These are phyloP conservation scores for Margarornis squamiger DNA, from an alignment of 2,797 vertebrate genomes.

Conservation along the genomic window DNA sequence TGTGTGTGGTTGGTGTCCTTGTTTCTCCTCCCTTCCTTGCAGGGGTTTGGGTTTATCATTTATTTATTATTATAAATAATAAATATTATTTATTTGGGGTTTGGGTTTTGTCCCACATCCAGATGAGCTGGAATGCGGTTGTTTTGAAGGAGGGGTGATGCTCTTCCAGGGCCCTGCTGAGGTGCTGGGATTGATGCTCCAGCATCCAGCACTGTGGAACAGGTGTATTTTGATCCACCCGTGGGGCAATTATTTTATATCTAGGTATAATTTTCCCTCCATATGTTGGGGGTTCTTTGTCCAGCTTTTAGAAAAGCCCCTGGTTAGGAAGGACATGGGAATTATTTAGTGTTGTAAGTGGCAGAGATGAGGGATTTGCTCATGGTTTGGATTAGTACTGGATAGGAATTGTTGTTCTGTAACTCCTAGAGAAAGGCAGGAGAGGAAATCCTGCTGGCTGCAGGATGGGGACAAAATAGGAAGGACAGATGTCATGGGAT, in stretches of 20 bases:
- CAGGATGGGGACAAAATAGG: neutral
- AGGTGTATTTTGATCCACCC: neutral
- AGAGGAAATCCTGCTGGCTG: neutral
- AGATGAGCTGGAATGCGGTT: neutral
- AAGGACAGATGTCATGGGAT: neutral
- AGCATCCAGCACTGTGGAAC: fast-evolving
- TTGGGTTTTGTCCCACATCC: neutral
- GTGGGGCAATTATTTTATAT: neutral
- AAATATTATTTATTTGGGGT: neutral
- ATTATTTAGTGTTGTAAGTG: too few relatives aligned
- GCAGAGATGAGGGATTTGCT: neutral
- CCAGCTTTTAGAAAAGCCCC: too few relatives aligned
- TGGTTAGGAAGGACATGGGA: too few relatives aligned
- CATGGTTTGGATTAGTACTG: neutral
- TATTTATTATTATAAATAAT: too few relatives aligned
- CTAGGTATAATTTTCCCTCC: too few relatives aligned
- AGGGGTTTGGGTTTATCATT: neutral
- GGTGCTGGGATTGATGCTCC: neutral
- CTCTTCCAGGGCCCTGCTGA: too few relatives aligned
- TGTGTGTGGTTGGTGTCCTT: neutral
- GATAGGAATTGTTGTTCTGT: neutral
- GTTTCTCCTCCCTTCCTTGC: neutral
- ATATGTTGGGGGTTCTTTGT: too few relatives aligned
- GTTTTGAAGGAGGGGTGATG: neutral
- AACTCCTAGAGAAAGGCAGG: neutral